Percentiles rank a stretch among this genome's conserved stretches.
Evolutionary conservation across 2,888 invertebrate genomes (phyloP).

Genomic region (Empis livida): DNA sequence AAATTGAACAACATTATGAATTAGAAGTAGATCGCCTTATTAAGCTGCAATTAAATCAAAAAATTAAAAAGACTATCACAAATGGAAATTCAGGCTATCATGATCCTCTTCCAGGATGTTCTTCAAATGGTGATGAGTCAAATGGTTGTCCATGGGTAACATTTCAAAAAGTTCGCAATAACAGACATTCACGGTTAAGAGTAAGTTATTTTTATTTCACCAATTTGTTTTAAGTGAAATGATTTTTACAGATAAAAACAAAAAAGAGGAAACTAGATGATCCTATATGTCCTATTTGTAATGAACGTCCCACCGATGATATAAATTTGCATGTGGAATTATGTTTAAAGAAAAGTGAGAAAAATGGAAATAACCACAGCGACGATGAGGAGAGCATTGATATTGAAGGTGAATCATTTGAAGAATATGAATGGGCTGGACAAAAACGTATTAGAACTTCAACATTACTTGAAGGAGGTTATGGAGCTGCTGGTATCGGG

Average conservation of each 20-base stretch:
- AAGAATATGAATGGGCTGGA: constrained; percentile 89
- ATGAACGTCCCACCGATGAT: constrained; percentile 51
- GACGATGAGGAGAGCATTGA: constrained; percentile 58
- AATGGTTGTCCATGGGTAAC: constrained; percentile 47
- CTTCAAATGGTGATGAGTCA: constrained; percentile 6
- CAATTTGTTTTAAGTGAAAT: background rate
- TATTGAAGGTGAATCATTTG: constrained; percentile 54
- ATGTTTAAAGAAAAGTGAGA: constrained; percentile 44
- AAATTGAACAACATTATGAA: constrained; percentile 69
- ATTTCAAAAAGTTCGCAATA: constrained; percentile 58
- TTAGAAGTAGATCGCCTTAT: constrained; percentile 64
- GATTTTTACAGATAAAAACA: constrained; percentile 39
- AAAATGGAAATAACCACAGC: constrained; percentile 14
- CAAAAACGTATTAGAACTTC: constrained; percentile 66
- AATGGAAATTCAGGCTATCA: constrained; percentile 16
- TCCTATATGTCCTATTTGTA: constrained; percentile 69
- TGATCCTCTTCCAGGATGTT: constrained; percentile 14
- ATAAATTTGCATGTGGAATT: constrained; percentile 60
- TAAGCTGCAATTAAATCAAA: constrained; percentile 32
- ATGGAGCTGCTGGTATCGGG: constrained; percentile 40
- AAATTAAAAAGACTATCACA: constrained; percentile 9
- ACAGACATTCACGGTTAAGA: constrained; percentile 53
- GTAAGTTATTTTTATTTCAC: constrained; percentile 16
- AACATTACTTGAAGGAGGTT: constrained; percentile 54
- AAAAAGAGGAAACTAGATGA: constrained; percentile 53